phyloP scores from a whole-genome alignment of 2,113 vertebrate species.

The Saimiri boliviensis region DNA sequence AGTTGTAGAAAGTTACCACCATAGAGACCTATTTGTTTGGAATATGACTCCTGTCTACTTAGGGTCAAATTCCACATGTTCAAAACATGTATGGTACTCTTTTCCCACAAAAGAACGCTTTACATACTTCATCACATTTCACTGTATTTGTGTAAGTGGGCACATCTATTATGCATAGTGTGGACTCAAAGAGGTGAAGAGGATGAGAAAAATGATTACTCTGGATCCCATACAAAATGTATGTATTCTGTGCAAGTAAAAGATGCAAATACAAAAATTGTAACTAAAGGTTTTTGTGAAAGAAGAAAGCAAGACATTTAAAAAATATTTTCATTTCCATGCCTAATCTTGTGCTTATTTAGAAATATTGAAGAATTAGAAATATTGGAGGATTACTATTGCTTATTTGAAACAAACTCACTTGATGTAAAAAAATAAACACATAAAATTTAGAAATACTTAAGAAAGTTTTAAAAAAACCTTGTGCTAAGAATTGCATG shows the following conservation, averaged over 20 bases:
- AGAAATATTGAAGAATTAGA: not conserved
- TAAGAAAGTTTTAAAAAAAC: not conserved
- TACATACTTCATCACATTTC: conserved; percentile 59
- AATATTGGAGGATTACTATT: not conserved
- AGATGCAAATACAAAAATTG: conserved; percentile 13
- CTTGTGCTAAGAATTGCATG: not conserved
- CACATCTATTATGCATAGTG: conserved; percentile 60
- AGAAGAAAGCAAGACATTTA: not conserved
- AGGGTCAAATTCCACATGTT: conserved; percentile 63
- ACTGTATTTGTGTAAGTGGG: conserved; percentile 26
- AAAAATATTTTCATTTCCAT: not conserved
- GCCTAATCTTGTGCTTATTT: not conserved
- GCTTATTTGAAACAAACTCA: not conserved
- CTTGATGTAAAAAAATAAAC: not conserved
- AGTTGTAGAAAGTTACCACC: conserved; percentile 39
- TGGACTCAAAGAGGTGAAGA: conserved; percentile 55
- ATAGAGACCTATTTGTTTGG: conserved; percentile 57
- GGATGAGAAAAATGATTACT: not conserved
- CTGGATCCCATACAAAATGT: not conserved
- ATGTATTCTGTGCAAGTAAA: conserved; percentile 4
- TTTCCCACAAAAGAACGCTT: conserved; percentile 57
- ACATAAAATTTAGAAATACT: not conserved
- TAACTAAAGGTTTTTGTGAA: not conserved
- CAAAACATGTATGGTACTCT: conserved; percentile 3
- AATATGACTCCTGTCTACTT: conserved; percentile 49